Base-by-base conservation (phyloP, 1,140 invertebrate species). In the Archivesica marissinica region DNA sequence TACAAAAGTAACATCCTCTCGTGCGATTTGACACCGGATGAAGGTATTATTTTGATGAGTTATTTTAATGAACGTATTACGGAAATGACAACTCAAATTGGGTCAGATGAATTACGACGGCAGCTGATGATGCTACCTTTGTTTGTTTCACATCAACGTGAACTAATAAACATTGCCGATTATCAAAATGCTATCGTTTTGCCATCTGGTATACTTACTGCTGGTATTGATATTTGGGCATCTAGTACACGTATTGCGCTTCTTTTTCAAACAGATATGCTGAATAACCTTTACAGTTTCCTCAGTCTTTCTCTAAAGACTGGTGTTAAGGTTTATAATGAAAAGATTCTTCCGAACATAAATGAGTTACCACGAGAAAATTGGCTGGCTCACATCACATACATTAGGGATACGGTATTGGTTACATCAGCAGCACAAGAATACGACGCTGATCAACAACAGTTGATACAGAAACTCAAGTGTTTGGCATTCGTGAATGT, bases 181-280 rank as follows among this genome's bases (percentile, higher is more conserved):
- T 30, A 6, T 41, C 13, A 20, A 2, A 44, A 72, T 9, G 78
- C 52, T 13, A n/a, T 81, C 2, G 28, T 70, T 15, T 30, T 78
- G 9, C 61, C 61, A 17, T 2, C 9, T 52, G 47, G 25, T 56
- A 23, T 85, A 44, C 83, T 66, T n/a, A n/a, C 25, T 1, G 61
- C 52, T 54, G 83, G 83, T 13, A 25, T 85, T 20, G n/a, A 72
- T 20, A 17, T 1, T 2, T 85, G 59, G 66, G 44, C 74, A 2
- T 4, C 23, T 28, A 0, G 15, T 6, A 81, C 35, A 28, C 23
- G 35, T 33, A 56, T 52, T 47, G 13, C 39, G 17, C n/a, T 81
- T 7, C 20, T 81, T 11, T 17, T 35, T 9, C 6, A 56, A 2
- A 35, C 25, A n/a, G 11, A 28, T 39, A 17, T 39, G 23, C 44